phyloP scores from a whole-genome alignment of 2,797 vertebrate genomes.

The Tolypeutes matacus region DNA sequence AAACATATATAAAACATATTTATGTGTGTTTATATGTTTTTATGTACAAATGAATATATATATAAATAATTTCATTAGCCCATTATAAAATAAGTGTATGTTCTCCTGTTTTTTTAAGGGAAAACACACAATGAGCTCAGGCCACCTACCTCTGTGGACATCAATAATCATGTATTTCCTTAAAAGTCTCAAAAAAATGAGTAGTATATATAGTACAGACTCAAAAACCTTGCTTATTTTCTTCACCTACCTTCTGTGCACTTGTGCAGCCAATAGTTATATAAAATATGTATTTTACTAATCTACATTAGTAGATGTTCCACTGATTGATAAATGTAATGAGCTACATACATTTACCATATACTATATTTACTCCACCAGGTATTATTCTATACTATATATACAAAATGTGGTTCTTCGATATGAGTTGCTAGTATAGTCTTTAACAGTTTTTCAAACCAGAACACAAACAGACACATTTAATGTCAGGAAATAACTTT shows the following conservation, averaged over 20 bases:
- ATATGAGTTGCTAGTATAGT: neutral
- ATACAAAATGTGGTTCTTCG: neutral
- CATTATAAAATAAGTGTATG: neutral
- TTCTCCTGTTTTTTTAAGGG: neutral
- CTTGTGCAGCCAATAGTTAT: neutral
- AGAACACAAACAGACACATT: neutral
- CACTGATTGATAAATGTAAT: neutral
- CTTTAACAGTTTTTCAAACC: neutral
- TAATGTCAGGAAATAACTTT: constrained; percentile 25
- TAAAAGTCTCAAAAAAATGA: constrained; percentile 9
- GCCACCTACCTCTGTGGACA: neutral
- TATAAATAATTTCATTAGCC: neutral
- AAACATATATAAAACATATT: neutral
- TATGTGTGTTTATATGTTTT: neutral
- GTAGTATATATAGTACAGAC: constrained; percentile 2
- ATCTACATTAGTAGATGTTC: neutral
- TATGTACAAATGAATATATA: too few relatives aligned
- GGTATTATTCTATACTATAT: neutral
- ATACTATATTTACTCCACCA: neutral
- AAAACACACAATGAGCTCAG: neutral
- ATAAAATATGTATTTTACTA: neutral
- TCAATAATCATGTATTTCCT: neutral
- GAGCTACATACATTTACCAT: neutral
- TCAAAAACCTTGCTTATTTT: constrained; percentile 29
- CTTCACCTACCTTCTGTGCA: neutral